Percentiles rank a stretch among this genome's conserved stretches.
Evolutionary conservation across 2,797 vertebrate species (phyloP).

Genomic region (Darevskia nairensis): DNA sequence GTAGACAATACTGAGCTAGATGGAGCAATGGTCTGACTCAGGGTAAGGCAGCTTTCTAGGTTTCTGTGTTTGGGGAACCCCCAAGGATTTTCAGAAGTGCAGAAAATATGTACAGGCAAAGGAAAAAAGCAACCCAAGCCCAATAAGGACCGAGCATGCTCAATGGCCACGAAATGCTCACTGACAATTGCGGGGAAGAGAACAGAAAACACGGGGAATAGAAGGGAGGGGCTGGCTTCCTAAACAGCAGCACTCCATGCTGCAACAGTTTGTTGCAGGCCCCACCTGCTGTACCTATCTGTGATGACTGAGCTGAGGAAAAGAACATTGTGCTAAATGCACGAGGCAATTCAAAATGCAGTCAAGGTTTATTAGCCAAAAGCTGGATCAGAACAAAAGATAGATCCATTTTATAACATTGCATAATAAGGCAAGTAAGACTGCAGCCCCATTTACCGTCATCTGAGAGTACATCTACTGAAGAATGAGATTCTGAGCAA

Average conservation of each 20-base stretch:
- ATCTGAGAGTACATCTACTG: too few species aligned
- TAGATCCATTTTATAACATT: not conserved
- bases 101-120: too few species aligned
- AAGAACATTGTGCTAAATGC: not conserved
- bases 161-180: not conserved
- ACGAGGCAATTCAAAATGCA: not conserved
- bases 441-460: not conserved
- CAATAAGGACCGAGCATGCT: not conserved
- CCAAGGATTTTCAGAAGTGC: too few species aligned
- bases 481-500: too few species aligned
- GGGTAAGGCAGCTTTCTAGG: too few species aligned
- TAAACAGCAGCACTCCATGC: not conserved
- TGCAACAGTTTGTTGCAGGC: not conserved
- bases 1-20: too few species aligned
- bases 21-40: too few species aligned
- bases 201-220: not conserved
- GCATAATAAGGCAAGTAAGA: not conserved
- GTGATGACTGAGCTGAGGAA: too few species aligned
- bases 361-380: not conserved
- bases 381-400: not conserved
- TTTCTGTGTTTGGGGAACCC: too few species aligned
- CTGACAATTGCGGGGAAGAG: not conserved
- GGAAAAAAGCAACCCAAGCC: not conserved
- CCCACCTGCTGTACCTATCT: not conserved
- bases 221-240: not conserved